These are phyloP conservation scores for Tenualosa ilisha DNA, from an alignment of 2,797 vertebrate genomes.

Conservation along the genomic window DNA sequence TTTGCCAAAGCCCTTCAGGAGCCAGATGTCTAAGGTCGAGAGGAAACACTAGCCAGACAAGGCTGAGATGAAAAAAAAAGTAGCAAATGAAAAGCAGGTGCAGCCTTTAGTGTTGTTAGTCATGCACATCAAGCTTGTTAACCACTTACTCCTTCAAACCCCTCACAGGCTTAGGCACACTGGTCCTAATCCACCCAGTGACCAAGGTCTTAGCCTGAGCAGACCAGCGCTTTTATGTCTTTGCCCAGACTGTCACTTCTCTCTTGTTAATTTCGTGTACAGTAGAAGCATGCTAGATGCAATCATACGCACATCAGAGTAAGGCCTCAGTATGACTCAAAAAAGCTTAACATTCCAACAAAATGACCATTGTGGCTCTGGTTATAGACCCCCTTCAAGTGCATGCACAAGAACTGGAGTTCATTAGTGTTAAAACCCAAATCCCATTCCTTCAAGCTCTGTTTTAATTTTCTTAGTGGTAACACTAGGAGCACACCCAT, in stretches of 20 bases:
- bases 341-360: slow-evolving; percentile 24
- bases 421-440: slow-evolving; percentile 22
- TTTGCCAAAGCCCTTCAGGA: slow-evolving; percentile 20
- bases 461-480: slow-evolving; percentile 18
- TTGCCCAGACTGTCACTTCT: slow-evolving; percentile 38
- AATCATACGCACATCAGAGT: slow-evolving; percentile 20
- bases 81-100: slow-evolving; percentile 54
- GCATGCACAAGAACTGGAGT: not conserved
- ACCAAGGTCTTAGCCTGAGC: slow-evolving; percentile 32
- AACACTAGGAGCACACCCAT: slow-evolving; percentile 18
- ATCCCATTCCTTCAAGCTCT: slow-evolving; percentile 15
- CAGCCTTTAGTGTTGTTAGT: slow-evolving; percentile 50
- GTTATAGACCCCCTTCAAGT: slow-evolving; percentile 10
- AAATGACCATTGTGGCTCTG: slow-evolving; percentile 14
- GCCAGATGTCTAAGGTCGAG: slow-evolving; percentile 46
- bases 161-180: slow-evolving; percentile 32
- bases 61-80: slow-evolving; percentile 45
- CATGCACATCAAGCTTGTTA: slow-evolving; percentile 46
- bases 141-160: slow-evolving; percentile 38
- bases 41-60: slow-evolving; percentile 39
- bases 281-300: slow-evolving; percentile 18
- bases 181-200: slow-evolving; percentile 39
- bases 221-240: slow-evolving; percentile 31
- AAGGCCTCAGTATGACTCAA: not conserved
- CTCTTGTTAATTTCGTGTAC: slow-evolving; percentile 5